A percentile compares a stretch with the other conserved stretches of the same genome.
Conservation (phyloP, 2,797 vertebrate species). For the Staurois parvus region DNA sequence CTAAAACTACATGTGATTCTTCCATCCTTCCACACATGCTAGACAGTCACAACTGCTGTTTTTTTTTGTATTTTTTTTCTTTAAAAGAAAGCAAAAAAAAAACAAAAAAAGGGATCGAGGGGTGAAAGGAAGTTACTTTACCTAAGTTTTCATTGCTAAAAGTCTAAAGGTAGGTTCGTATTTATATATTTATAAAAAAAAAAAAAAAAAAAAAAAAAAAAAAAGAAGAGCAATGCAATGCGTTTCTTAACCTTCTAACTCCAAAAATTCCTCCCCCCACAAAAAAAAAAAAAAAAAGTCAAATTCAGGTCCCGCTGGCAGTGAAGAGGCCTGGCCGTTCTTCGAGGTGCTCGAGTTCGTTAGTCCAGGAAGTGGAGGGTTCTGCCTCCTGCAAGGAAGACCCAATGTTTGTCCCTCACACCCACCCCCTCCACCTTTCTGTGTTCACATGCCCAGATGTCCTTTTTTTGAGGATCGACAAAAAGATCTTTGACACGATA, state of each 20-base stretch:
- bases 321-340: slow-evolving; percentile 12
- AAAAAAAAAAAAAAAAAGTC: not conserved
- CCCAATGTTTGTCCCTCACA: not conserved
- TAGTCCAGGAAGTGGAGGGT: not conserved
- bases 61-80: not conserved
- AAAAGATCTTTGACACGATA: slow-evolving; percentile 47
- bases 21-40: not conserved
- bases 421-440: not conserved
- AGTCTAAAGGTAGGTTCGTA: slow-evolving; percentile 56
- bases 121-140: not conserved
- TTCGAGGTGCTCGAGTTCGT: slow-evolving; percentile 9
- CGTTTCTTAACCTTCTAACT: slow-evolving; percentile 17
- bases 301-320: slow-evolving; percentile 22
- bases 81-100: slow-evolving; percentile 25
- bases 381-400: not conserved
- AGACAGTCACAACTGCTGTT: not conserved
- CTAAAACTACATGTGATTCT: not conserved
- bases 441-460: slow-evolving; percentile 24
- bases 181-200: slow-evolving; percentile 57
- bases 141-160: slow-evolving; percentile 51
- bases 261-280: not conserved
- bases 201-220: slow-evolving; percentile 33
- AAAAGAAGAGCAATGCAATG: slow-evolving; percentile 15
- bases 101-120: not conserved
- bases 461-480: slow-evolving; percentile 27